A percentile compares a stretch with the other conserved stretches of the same genome.
Evolutionary conservation across 2,797 vertebrate genomes (phyloP).

Genomic region (Heterohyrax brucei): DNA sequence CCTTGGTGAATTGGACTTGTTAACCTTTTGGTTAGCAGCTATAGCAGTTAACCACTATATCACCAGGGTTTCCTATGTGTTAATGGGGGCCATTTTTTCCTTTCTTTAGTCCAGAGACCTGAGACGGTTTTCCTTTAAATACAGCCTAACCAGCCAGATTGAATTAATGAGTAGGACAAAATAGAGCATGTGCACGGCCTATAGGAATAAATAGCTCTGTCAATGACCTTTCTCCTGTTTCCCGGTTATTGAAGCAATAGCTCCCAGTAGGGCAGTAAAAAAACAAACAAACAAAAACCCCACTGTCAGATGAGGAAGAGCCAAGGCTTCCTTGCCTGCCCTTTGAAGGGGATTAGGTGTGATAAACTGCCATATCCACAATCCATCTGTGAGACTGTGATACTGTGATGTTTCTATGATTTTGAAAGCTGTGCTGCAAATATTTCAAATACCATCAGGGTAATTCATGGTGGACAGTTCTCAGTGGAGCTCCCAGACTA

Average conservation of each 20-base stretch:
- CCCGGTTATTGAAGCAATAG: not conserved
- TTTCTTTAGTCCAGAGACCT: not conserved
- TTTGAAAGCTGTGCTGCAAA: no score
- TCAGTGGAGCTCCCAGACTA: no score
- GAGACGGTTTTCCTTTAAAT: not conserved
- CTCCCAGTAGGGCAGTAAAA: not conserved
- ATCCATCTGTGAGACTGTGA: no score
- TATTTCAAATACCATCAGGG: no score
- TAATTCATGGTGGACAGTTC: no score
- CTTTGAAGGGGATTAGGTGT: not conserved
- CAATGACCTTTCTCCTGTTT: not conserved
- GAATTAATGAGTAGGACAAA: slow-evolving; percentile 4
- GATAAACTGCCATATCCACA: no score
- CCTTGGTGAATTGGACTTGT: no score
- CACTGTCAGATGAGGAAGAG: no score
- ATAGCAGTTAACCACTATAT: no score
- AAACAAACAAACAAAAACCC: not conserved
- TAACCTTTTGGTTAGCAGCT: no score
- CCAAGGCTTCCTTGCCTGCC: not conserved
- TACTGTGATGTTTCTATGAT: no score
- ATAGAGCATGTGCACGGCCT: not conserved
- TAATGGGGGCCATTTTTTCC: not conserved
- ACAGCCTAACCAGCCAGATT: not conserved
- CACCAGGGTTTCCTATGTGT: no score
- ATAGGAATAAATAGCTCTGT: not conserved